Evolutionary conservation across 2,113 vertebrate species (phyloP).

Genomic region (Barbus barbus): DNA sequence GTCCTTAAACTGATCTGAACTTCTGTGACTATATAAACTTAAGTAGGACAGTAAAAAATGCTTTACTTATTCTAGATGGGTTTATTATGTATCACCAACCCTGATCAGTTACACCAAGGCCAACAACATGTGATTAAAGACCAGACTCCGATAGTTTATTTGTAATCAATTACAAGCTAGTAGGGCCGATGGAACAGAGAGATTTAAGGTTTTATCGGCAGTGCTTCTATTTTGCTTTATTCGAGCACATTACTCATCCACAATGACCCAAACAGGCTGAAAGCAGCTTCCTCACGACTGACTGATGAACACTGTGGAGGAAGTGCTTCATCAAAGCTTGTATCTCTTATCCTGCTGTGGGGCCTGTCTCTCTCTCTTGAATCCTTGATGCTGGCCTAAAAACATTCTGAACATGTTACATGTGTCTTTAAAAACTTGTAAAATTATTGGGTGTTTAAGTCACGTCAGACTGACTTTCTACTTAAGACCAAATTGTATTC

Average conservation of each 20-base stretch:
- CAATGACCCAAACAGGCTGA: conserved; percentile 34
- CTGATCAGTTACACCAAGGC: not conserved
- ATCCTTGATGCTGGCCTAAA: not conserved
- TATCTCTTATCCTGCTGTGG: not conserved
- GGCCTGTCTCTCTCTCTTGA: not conserved
- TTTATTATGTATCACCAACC: conserved; percentile 1
- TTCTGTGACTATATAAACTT: not conserved
- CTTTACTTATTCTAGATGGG: not conserved
- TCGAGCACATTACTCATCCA: conserved; percentile 62
- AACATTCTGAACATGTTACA: not conserved
- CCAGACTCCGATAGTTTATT: conserved; percentile 15
- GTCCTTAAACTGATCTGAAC: not conserved
- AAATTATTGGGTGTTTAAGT: not conserved
- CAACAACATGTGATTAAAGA: conserved; percentile 28
- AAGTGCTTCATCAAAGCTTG: conserved; percentile 20
- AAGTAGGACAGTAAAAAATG: not conserved
- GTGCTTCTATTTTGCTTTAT: conserved; percentile 66
- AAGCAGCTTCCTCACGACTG: conserved; percentile 14
- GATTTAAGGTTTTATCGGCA: conserved; percentile 63
- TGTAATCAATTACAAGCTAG: conserved; percentile 40
- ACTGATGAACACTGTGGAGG: conserved; percentile 47
- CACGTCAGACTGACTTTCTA: not conserved
- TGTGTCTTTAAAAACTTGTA: not conserved
- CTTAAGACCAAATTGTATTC: not conserved
- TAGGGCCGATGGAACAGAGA: conserved; percentile 43